A percentile compares a stretch with the other conserved stretches of the same genome.
Conservation (phyloP, 2,888 invertebrate species). For the Neoaliturus tenellus region DNA sequence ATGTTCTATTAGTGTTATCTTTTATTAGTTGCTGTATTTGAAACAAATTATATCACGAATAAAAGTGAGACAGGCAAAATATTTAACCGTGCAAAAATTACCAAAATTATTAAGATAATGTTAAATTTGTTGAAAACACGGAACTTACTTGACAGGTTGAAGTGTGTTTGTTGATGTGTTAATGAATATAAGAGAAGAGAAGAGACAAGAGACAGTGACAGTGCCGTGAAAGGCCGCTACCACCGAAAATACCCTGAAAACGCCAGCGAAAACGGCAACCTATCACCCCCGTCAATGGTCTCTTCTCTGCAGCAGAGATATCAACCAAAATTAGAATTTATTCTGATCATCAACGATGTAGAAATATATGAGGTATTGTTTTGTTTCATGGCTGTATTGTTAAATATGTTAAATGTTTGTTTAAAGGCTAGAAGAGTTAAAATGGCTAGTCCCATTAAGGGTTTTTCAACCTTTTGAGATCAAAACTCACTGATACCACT, state of each 20-base stretch:
- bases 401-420: no score
- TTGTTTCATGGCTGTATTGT: no score
- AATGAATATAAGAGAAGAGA: slow-evolving; percentile 6
- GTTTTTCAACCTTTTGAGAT: no score
- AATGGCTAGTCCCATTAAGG: no score
- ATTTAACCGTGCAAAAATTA: background rate
- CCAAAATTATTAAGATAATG: background rate
- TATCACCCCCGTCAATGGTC: background rate
- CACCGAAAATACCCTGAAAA: slow-evolving; percentile 31
- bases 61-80: background rate
- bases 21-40: no score
- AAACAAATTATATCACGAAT: no score
- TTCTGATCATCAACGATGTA: no score
- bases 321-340: slow-evolving; percentile 6
- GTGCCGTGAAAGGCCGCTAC: slow-evolving; percentile 32
- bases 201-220: slow-evolving; percentile 32
- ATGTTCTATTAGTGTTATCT: no score
- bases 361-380: no score
- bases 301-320: background rate
- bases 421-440: no score
- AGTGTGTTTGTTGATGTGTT: background rate
- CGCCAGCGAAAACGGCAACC: background rate
- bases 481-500: no score
- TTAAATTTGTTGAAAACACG: background rate
- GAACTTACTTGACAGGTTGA: slow-evolving; percentile 13